Percentiles rank a stretch among this genome's conserved stretches.
These are phyloP conservation scores for Ecliptopera silaceata DNA, from an alignment of 2,888 invertebrate species.

Conservation along the genomic window DNA sequence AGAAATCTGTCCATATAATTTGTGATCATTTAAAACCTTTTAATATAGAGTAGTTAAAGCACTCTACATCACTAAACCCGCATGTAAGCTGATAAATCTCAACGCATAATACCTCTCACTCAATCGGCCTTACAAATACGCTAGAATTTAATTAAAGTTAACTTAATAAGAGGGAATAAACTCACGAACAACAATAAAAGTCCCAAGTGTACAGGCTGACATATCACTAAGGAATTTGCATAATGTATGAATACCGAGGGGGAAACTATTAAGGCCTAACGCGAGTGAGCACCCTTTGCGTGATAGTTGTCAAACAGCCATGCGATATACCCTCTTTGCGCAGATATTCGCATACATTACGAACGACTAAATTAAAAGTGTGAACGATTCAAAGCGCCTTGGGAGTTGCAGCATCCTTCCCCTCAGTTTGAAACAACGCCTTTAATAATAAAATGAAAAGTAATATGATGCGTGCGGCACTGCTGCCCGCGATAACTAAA, in stretches of 20 bases:
- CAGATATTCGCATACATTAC: constrained; percentile 79
- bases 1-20: no score
- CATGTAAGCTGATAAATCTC: constrained; percentile 74
- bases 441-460: constrained; percentile 75
- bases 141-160: constrained; percentile 82
- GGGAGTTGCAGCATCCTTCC: constrained; percentile 44
- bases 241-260: constrained; percentile 79
- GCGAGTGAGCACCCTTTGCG: constrained; percentile 63
- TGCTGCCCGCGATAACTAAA: constrained; percentile 71
- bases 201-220: constrained; percentile 79
- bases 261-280: constrained; percentile 76
- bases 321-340: constrained; percentile 59
- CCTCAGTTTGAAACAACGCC: constrained; percentile 53
- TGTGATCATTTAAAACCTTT: constrained; percentile 2
- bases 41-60: constrained; percentile 31
- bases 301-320: constrained; percentile 79
- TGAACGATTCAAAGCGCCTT: constrained; percentile 70
- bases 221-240: constrained; percentile 82
- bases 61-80: constrained; percentile 51
- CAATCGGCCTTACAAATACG: constrained; percentile 78
- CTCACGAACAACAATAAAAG: constrained; percentile 79
- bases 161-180: constrained; percentile 81
- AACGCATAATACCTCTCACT: constrained; percentile 72
- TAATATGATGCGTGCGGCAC: constrained; percentile 77
- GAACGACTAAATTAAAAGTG: constrained; percentile 82